These are phyloP conservation scores for Chelonia mydas DNA, from an alignment of 2,797 vertebrate genomes.

Conservation along the genomic window DNA sequence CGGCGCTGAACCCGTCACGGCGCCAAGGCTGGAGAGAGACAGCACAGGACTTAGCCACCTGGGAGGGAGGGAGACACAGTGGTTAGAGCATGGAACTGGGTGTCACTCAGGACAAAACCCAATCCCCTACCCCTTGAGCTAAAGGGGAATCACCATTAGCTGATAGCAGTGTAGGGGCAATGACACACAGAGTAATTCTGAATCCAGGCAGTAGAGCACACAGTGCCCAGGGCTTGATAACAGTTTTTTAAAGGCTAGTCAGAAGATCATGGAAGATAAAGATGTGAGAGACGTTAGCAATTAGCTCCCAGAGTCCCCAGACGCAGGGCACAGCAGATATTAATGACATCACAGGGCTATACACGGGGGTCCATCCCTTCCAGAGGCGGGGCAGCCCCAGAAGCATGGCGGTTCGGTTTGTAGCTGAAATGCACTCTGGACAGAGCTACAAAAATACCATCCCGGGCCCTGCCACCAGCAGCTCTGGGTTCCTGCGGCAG, in stretches of 20 bases:
- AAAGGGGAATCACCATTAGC: background rate
- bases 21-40: background rate
- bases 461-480: too few species aligned
- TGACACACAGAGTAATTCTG: background rate
- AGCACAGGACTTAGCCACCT: background rate
- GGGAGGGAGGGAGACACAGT: background rate
- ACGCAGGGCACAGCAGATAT: background rate
- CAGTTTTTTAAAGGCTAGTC: background rate
- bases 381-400: background rate
- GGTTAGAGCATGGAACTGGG: too few species aligned
- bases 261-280: background rate
- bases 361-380: too few species aligned
- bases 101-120: too few species aligned
- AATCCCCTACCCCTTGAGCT: background rate
- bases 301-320: background rate
- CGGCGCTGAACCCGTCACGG: background rate
- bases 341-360: accelerated
- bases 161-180: background rate
- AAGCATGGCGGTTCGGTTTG: background rate
- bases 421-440: background rate
- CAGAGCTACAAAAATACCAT: too few species aligned
- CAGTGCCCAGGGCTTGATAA: background rate
- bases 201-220: background rate
- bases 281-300: background rate
- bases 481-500: background rate